Percentiles rank a stretch among this genome's conserved stretches.
These are phyloP conservation scores for Camptogramma bilineatum DNA, from an alignment of 2,888 invertebrate genomes.

Conservation along the genomic window DNA sequence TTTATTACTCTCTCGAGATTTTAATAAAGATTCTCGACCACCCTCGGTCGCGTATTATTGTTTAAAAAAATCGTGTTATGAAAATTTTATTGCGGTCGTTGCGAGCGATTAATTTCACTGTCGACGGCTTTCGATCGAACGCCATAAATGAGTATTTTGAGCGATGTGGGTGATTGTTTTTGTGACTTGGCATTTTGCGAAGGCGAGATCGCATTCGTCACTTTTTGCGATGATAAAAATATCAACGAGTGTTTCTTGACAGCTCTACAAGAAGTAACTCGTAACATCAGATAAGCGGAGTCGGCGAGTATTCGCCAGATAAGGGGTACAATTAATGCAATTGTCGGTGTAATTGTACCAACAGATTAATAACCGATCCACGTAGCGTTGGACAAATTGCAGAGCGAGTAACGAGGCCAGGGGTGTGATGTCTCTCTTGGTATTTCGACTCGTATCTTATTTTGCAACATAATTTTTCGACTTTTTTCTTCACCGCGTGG, in stretches of 20 bases:
- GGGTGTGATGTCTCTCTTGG: conserved; percentile 57
- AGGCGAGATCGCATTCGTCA: conserved; percentile 50
- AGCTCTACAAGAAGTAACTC: conserved; percentile 53
- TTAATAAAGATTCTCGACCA: conserved; percentile 84
- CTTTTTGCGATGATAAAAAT: conserved; percentile 67
- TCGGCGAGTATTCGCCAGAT: conserved; percentile 64
- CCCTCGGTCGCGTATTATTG: conserved; percentile 77
- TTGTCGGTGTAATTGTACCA: conserved; percentile 70
- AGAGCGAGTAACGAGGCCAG: conserved; percentile 56
- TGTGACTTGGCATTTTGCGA: conserved; percentile 55
- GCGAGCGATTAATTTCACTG: conserved; percentile 65
- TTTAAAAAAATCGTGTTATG: conserved; percentile 76
- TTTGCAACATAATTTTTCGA: conserved; percentile 13
- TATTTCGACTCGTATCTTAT: conserved; percentile 31
- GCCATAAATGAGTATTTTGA: conserved; percentile 57
- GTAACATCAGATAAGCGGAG: conserved; percentile 59
- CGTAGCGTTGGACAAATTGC: conserved; percentile 76
- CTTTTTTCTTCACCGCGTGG: background rate
- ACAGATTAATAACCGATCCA: conserved; percentile 77
- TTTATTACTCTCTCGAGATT: conserved; percentile 83
- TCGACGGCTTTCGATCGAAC: conserved; percentile 61
- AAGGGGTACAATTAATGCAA: conserved; percentile 75
- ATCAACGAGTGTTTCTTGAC: conserved; percentile 57
- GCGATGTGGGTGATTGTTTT: conserved; percentile 53
- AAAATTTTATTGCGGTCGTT: conserved; percentile 69